Conservation (phyloP, 2,797 vertebrate genomes). For the Pseudomugil gertrudae region DNA sequence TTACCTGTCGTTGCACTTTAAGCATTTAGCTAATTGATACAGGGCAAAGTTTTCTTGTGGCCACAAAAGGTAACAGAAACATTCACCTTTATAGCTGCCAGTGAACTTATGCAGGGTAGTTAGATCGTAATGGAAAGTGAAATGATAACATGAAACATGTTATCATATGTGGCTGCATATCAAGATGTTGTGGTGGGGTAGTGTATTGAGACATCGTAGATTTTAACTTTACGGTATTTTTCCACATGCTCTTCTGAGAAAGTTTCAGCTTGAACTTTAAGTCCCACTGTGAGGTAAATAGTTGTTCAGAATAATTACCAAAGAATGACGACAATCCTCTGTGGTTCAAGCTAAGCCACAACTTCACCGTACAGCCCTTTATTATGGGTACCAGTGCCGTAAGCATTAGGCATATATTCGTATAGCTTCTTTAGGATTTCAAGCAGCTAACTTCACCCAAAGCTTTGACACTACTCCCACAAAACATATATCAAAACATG, state of each 20-base stretch:
- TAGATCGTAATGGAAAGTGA: background rate
- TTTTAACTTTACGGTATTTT: background rate
- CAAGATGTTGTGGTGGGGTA: background rate
- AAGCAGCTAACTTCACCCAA: too few species aligned
- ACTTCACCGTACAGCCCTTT: background rate
- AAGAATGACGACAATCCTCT: background rate
- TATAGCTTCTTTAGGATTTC: too few species aligned
- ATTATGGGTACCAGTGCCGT: too few species aligned
- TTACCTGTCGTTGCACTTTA: constrained; percentile 10
- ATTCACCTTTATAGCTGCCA: constrained; percentile 4
- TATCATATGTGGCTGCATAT: background rate
- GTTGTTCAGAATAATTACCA: background rate
- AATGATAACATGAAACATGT: background rate
- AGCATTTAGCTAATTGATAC: constrained; percentile 38
- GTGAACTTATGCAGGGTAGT: background rate
- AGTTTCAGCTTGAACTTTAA: background rate
- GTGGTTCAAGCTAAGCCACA: background rate
- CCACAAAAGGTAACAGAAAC: constrained; percentile 27
- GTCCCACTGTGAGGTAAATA: background rate
- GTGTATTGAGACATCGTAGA: background rate
- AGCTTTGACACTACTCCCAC: too few species aligned
- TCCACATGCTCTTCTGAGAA: background rate
- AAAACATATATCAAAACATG: too few species aligned
- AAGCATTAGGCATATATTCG: too few species aligned
- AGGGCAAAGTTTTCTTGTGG: background rate